phyloP scores from a whole-genome alignment of 2,113 vertebrate species.

The Brachyistius frenatus region DNA sequence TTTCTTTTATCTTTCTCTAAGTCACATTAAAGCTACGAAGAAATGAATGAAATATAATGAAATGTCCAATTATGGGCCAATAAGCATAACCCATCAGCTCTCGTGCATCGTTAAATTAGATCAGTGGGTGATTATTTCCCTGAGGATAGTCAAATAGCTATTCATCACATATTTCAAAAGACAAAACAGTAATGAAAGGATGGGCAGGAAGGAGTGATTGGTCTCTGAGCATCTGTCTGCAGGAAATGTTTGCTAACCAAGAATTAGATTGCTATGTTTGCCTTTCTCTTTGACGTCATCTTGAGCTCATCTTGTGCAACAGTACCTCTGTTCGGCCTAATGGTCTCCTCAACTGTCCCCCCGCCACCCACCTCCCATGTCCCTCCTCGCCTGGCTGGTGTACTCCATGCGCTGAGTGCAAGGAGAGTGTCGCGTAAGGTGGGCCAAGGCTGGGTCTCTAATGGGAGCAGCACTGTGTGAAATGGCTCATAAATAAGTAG shows the following conservation, averaged over 20 bases:
- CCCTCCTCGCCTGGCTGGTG: conserved; percentile 39
- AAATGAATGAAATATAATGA: conserved; percentile 68
- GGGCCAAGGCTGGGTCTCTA: conserved; percentile 81
- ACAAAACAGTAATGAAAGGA: conserved; percentile 35
- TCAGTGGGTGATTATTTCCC: conserved; percentile 67
- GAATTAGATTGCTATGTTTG: conserved; percentile 38
- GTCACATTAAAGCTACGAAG: conserved; percentile 35
- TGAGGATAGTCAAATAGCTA: conserved; percentile 58
- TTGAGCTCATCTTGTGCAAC: conserved; percentile 17
- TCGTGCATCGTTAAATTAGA: conserved; percentile 65
- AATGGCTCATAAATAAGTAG: conserved; percentile 83
- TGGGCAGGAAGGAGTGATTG: conserved; percentile 11
- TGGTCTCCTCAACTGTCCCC: conserved; percentile 17
- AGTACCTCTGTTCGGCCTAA: conserved; percentile 26
- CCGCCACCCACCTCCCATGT: conserved; percentile 21
- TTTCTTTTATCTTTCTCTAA: conserved; percentile 5
- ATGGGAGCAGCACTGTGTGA: conserved; percentile 82
- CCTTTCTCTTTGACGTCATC: conserved; percentile 32
- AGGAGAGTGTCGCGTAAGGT: conserved; percentile 80
- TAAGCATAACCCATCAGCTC: conserved; percentile 61
- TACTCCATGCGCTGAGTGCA: conserved; percentile 68
- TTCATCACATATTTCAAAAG: conserved; percentile 60
- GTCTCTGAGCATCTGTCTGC: conserved; percentile 20
- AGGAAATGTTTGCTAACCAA: conserved; percentile 27
- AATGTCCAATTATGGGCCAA: conserved; percentile 71